Evolutionary conservation across 2,113 vertebrate species (phyloP), one percentile per base, ranked within the genome.

Genomic region (Piprites chloris): DNA sequence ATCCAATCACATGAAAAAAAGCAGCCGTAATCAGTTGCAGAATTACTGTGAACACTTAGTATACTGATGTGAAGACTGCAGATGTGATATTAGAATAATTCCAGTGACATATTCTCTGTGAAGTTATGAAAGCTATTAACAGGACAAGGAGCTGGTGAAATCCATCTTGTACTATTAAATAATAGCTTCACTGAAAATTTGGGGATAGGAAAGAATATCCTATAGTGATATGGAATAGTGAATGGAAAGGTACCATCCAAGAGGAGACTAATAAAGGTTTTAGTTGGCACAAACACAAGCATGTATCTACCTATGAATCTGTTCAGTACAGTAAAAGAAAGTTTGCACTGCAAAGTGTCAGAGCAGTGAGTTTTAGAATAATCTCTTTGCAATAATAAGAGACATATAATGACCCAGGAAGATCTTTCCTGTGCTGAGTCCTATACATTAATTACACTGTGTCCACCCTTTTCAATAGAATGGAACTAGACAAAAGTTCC

Each of bases 61-160:
- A 37, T 12, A 14, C 13, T 55, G 15, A 26, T 13, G 3, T 65
- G 42, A 83, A 56, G 27, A 80, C 17, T 9, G 6, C 28, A 52
- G 35, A 52, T 37, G 12, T 75, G 47, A 65, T 44, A 32, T 47
- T 83, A 41, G 14, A 67, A 82, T 56, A 6, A 24, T 33, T 19
- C 2, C 0, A 12, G 2, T 68, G 30, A 61, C 12, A 26, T 35
- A 69, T 6, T 67, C 7, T 52, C 26, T 52, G 6, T 47, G 21
- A 75, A 90, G 17, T 12, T 22, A 47, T 4, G 27, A 59, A 82
- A 88, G 47, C 21, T 88, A 30, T 35, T 68, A 32, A 33, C 11
- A 62, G 9, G 13, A 59, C 21, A 56, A 59, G 6, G 1, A 35
- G 5, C 18, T 63, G 6, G 5, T 0, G 0, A 72, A 9, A 50